Base-by-base conservation (phyloP, 1,140 invertebrate species). In the Drosophila sp. region DNA sequence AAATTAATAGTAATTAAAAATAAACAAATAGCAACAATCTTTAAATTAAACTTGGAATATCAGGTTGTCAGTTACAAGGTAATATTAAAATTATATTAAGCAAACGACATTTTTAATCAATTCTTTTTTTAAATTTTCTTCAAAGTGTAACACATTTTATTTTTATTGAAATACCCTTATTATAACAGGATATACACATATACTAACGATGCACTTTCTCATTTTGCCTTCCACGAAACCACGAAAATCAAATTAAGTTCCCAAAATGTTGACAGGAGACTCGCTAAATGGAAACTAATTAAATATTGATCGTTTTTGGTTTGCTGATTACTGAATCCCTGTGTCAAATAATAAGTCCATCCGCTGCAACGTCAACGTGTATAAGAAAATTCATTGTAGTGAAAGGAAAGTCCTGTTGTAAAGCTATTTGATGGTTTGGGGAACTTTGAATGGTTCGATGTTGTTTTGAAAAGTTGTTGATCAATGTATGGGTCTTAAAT, bases 401-500 rank as follows among this genome's bases (percentile, higher is more conserved):
- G 46, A 29, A 50, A 32, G 14, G 27, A 50, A 50, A 16, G 2
- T 5, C 0, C 5, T 4, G 4, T 14, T 14, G n/a, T 32, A 38
- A n/a, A 13, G 36, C 1, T 0, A 38, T 3, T 5, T 13, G 13
- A 13, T 38, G n/a, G n/a, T 5, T 38, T 38, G n/a, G 4, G 6
- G 36, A n/a, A 36, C n/a, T 1, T 38, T 4, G 4, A 13, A 38
- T 51, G 21, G 21, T 21, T 21, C 4, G 1, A 2, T 21, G 21
- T 21, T 21, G 4, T 21, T 21, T 21, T 21, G 21, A 21, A 21
- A 21, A 21, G 21, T 21, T 21, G 21, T 21, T 21, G 27, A 57
- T 50, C 25, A 50, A 65, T 71, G 57, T 51, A 65, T 38, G 21
- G 46, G 4, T 9, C 13, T 13, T 40, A 51, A 70, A 48, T 40